Evolutionary conservation across 2,888 invertebrate species (phyloP), one percentile per base, ranked within the genome.

Genomic region (Standfussiana lucernea): DNA sequence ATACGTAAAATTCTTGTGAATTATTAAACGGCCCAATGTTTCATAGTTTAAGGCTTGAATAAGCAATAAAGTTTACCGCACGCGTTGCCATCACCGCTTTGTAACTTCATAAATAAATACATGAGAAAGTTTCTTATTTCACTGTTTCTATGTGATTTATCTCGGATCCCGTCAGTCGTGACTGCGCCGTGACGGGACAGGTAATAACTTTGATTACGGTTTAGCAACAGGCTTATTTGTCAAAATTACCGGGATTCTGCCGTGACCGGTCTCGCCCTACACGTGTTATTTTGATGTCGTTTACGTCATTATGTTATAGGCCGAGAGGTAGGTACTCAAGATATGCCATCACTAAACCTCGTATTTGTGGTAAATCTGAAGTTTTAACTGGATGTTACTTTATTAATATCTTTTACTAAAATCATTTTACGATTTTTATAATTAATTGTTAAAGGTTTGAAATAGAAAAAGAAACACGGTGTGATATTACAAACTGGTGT

Each of bases 191-290:
- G 75, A 80, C 79, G 81, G 80, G 79, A 80, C 82, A 72, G 73
- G 87, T 89, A 90, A 92, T 89, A 89, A 89, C 88, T 87, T 86
- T 89, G 90, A 91, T 91, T 89, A 89, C 86, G 69, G 82, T 75
- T 47, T 83, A 50, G 73, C 74, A 56, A 72, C 79, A 72, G 84
- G 79, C 84, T 84, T 89, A 90, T 91, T 92, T 90, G 91, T 92
- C 90, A 91, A 90, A 92, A 92, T 91, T 91, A 92, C 89, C 81
- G 83, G 77, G 86, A 81, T 82, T 87, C 84, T 78, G 85, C 82
- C 87, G 88, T 89, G 89, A 90, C 89, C 83, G 61, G 77, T 73
- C 47, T 65, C 80, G 62, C 86, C 80, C 82, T 69, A 75, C 81
- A 86, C 86, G 82, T 86, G 84, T 77, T 86, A 74, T 85, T 87